Conservation (phyloP, 1,140 invertebrate species). For the Drosophila albomicans region DNA sequence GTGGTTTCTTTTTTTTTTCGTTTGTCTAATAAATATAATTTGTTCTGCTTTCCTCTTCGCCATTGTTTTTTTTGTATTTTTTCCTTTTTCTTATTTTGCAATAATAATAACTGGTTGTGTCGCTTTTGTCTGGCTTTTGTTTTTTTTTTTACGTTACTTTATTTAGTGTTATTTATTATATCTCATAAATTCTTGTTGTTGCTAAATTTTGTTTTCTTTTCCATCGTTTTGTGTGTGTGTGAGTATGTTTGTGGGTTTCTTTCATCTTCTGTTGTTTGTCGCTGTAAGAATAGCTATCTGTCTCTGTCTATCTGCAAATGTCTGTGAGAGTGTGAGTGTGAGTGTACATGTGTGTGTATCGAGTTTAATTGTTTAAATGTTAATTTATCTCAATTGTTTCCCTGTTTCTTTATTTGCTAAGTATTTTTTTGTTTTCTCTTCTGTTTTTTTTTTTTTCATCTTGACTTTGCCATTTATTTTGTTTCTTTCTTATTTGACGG, state of each 20-base stretch:
- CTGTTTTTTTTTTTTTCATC: conserved; percentile 11
- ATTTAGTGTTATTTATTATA: conserved; percentile 71
- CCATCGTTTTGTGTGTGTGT: conserved; percentile 1
- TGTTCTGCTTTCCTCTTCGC: conserved; percentile 45
- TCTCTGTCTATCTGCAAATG: conserved; percentile 20
- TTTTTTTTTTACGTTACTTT: conserved; percentile 40
- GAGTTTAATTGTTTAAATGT: conserved; percentile 76
- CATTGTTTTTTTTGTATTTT: conserved; percentile 37
- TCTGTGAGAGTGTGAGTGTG: conserved; percentile 20
- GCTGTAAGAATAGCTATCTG: conserved; percentile 34
- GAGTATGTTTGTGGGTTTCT: neutral
- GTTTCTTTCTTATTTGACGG: conserved; percentile 54
- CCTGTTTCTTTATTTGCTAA: conserved; percentile 82
- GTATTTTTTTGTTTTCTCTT: conserved; percentile 49
- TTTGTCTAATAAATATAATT: conserved; percentile 78
- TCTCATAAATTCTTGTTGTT: conserved; percentile 84
- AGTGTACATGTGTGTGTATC: conserved; percentile 23
- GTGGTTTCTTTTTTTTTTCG: conserved; percentile 49
- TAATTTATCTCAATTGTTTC: conserved; percentile 83
- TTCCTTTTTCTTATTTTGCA: conserved; percentile 38
- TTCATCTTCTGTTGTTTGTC: conserved; percentile 42
- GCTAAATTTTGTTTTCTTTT: conserved; percentile 83
- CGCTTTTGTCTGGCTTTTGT: conserved; percentile 21
- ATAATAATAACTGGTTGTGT: conserved; percentile 37
- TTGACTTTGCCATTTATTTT: conserved; percentile 30